Evolutionary conservation across 1,140 invertebrate species (phyloP), one percentile per base, ranked within the genome.

Genomic region (Pemphigus obesinymphae): DNA sequence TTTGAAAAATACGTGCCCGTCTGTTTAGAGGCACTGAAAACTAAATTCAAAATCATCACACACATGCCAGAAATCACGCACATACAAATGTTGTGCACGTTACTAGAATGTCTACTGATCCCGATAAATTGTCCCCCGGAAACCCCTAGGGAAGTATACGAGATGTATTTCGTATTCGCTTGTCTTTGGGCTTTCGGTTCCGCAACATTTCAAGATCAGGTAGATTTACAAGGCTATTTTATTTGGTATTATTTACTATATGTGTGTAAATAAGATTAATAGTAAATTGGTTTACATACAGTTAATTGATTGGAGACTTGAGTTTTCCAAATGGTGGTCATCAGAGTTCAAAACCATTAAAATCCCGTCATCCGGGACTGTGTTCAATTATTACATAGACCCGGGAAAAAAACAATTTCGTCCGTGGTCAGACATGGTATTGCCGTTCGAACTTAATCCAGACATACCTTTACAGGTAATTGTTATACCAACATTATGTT

Each of bases 1-100:
- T 98, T 98, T 85, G 96, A 98, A 85, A 98, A 97, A 86, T 98
- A 98, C 86, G 92, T 98, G n/a, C 95, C 96, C 0, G 89, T 91
- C 0, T 89, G 95, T 82, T 88, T 97, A 55, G 96, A 98, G 83
- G 90, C 91, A 0, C 89, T 93, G 43, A 92, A 92, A 82, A 87
- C 86, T 0, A 92, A 93, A 85, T 96, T 97, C 86, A 97, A 97
- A 85, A 95, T 94, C 84, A 95, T 97, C 37, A 96, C 95, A 0
- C 95, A 96, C 0, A 91, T 99, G 17, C 92, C 94, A 2, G 96
- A 98, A 85, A 93, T 97, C 84, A 92, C 94, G 82, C 95, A 97
- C 85, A 91, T 98, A 66, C 92, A 97, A 87, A 95, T 96, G 90
- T 89, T 97, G 13, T 98, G 96, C 85, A 92, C 93, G 85, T 87